Evolutionary conservation across 2,888 invertebrate species (phyloP), one percentile per base, ranked within the genome.

Genomic region (Pandemis heparana): DNA sequence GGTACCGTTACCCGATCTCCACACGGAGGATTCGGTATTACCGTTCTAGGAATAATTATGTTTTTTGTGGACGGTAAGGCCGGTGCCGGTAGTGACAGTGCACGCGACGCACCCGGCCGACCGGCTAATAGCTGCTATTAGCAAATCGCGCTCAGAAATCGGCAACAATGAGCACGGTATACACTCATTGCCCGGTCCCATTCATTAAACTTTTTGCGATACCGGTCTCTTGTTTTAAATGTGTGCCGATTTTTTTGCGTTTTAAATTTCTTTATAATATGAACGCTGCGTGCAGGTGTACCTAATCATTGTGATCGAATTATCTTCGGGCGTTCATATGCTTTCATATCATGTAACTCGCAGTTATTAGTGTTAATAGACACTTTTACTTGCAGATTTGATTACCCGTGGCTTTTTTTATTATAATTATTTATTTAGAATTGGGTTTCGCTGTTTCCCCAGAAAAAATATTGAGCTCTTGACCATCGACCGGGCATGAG

Each of bases 151-250:
- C 85, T 88, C 88, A 89, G 92, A 92, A 91, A 93, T 92, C 90
- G 85, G 82, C 87, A 88, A 92, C 92, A 93, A 93, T 92, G 90
- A 90, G 85, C 92, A 91, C 91, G 89, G 87, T 91, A 92, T 88
- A 89, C 86, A 85, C 86, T 88, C 91, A 88, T 91, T 89, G 90
- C 86, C 82, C 77, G 79, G 85, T 87, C 87, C 85, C 89, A 92
- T 92, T 92, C 89, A 89, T 90, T 92, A 89, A 84, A 85, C 81
- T 90, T 89, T 90, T 91, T 89, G 85, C 85, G 82, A 86, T 85
- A 80, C 63, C 84, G 84, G 88, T 89, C 89, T 87, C 83, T 84
- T 86, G 85, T 88, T 85, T 87, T 85, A 85, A 88, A 92, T 92
- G 87, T 92, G 80, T 91, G 91, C 88, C 91, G 85, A n/a, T 83